These are phyloP conservation scores for Temnothorax longispinosus DNA, from an alignment of 1,140 invertebrate genomes.

Conservation along the genomic window DNA sequence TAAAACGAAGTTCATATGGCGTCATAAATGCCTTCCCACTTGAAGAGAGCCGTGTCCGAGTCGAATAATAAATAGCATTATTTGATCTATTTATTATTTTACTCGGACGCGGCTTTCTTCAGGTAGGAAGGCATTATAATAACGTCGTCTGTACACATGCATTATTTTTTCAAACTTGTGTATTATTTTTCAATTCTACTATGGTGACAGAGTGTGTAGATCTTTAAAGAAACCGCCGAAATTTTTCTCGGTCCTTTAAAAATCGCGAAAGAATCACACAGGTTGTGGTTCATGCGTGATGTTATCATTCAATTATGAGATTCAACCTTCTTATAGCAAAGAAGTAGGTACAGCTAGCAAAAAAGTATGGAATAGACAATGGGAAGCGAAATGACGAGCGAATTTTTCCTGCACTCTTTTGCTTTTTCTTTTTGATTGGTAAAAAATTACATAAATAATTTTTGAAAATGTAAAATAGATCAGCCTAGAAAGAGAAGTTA, in stretches of 20 bases:
- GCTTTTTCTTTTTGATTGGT: background rate
- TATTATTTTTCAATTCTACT: slow-evolving; percentile 36
- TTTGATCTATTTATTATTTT: too few species aligned
- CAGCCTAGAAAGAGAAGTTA: background rate
- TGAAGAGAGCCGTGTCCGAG: too few species aligned
- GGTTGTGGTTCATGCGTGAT: slow-evolving; percentile 27
- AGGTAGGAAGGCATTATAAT: too few species aligned
- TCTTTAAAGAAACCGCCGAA: background rate
- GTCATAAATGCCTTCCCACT: too few species aligned
- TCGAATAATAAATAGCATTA: too few species aligned
- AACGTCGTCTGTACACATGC: background rate
- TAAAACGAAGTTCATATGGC: background rate
- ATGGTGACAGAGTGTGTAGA: background rate
- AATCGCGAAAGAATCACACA: slow-evolving; percentile 47
- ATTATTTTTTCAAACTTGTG: background rate
- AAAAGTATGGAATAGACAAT: background rate
- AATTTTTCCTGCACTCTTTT: background rate
- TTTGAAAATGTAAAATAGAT: background rate
- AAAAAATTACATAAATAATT: background rate
- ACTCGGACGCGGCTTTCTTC: too few species aligned
- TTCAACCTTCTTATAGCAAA: background rate
- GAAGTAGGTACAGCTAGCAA: background rate
- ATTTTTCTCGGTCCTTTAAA: slow-evolving; percentile 14
- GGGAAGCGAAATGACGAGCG: background rate
- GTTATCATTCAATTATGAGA: slow-evolving; percentile 65